A percentile compares a stretch with the other conserved stretches of the same genome.
Conservation (phyloP, 2,797 vertebrate species). For the Parambassis ranga region DNA sequence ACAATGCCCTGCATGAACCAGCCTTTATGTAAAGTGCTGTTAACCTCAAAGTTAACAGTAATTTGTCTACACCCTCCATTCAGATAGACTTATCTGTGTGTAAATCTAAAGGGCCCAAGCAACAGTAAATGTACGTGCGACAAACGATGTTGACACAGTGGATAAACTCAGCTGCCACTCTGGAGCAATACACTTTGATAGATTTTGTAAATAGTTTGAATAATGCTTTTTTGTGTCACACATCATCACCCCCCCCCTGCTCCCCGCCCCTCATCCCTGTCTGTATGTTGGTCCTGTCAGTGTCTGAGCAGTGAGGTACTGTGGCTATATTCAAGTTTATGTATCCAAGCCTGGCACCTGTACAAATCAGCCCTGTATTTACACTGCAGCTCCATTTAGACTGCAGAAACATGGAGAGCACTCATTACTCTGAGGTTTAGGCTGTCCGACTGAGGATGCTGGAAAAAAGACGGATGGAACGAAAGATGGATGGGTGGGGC, state of each 20-base stretch:
- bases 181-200: conserved; percentile 42
- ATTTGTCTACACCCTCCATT: conserved; percentile 22
- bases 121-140: conserved; percentile 39
- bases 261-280: neutral
- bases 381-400: conserved; percentile 67
- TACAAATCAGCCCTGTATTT: conserved; percentile 68
- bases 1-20: no score
- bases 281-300: conserved; percentile 6
- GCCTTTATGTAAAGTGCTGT: no score
- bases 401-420: conserved; percentile 66
- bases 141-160: conserved; percentile 46
- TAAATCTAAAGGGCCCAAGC: conserved; percentile 11
- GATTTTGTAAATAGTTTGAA: conserved; percentile 53
- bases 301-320: conserved; percentile 21
- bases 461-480: conserved; percentile 38
- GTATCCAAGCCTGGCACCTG: conserved; percentile 61
- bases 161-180: conserved; percentile 49
- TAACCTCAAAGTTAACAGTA: neutral
- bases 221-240: conserved; percentile 40
- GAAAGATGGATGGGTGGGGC: conserved; percentile 64
- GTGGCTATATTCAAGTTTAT: conserved; percentile 46
- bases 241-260: conserved; percentile 16
- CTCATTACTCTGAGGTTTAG: conserved; percentile 82
- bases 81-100: neutral
- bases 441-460: conserved; percentile 52